Conservation (phyloP, 2,888 invertebrate species). For the Hypomecis punctinalis region DNA sequence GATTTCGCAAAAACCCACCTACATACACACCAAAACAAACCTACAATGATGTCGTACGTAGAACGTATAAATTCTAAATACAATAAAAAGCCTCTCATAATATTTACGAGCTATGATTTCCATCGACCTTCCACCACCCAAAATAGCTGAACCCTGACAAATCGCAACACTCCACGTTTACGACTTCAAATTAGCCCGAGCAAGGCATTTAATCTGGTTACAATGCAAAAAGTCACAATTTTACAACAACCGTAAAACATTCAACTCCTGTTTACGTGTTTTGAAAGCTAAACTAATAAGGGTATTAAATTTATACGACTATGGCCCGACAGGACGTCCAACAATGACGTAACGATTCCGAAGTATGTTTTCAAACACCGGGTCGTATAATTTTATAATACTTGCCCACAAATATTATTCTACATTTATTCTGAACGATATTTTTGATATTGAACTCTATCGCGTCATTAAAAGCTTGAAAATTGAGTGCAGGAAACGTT, state of each 20-base stretch:
- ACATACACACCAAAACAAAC: no score
- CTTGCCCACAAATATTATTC: constrained; percentile 53
- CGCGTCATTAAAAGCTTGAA: background rate
- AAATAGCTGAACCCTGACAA: constrained; percentile 3
- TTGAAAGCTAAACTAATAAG: constrained; percentile 72
- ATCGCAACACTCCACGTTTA: constrained; percentile 23
- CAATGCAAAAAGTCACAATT: constrained; percentile 59
- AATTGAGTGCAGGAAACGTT: background rate
- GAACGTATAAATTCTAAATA: background rate
- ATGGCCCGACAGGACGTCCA: constrained; percentile 61
- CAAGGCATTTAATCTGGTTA: constrained; percentile 31
- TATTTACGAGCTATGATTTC: background rate
- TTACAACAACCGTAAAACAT: constrained; percentile 65
- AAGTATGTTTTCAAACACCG: constrained; percentile 74
- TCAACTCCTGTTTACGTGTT: constrained; percentile 70
- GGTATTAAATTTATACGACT: constrained; percentile 74
- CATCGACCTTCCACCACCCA: background rate
- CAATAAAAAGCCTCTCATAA: background rate
- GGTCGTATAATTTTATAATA: constrained; percentile 75
- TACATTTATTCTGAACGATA: constrained; percentile 29
- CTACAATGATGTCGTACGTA: no score
- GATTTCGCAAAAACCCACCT: no score
- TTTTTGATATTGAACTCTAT: constrained; percentile 43
- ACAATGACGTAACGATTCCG: constrained; percentile 68
- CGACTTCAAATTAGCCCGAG: constrained; percentile 32